Conservation (phyloP, 2,113 vertebrate species). For the Agapornis roseicollis region DNA sequence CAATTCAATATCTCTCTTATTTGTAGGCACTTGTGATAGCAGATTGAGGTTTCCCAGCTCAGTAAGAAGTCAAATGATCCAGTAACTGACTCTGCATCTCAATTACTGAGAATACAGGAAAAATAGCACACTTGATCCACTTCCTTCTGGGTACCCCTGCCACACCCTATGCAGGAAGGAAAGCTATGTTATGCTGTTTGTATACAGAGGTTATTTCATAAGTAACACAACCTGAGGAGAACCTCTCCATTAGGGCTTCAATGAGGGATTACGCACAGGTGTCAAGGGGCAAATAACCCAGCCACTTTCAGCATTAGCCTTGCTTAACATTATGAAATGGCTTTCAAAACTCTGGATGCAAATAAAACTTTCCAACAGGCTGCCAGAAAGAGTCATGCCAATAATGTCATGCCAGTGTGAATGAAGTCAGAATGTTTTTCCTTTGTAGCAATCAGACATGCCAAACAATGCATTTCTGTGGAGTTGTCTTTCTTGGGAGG, state of each 20-base stretch:
- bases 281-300: conserved; percentile 43
- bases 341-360: conserved; percentile 44
- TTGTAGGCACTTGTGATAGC: conserved; percentile 41
- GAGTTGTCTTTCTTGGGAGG: conserved; percentile 32
- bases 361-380: conserved; percentile 17
- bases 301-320: background rate
- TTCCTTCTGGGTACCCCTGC: background rate
- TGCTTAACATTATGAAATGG: background rate
- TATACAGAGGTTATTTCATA: background rate
- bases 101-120: background rate
- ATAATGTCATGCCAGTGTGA: background rate
- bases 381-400: conserved; percentile 10
- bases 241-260: background rate
- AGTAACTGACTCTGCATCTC: conserved; percentile 2
- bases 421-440: background rate
- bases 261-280: background rate
- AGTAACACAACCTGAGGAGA: background rate
- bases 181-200: background rate
- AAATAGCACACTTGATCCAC: background rate
- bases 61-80: conserved; percentile 33
- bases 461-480: conserved; percentile 37
- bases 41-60: conserved; percentile 47
- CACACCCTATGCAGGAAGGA: background rate
- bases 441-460: conserved; percentile 42
- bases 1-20: background rate